Evolutionary conservation across 1,140 invertebrate species (phyloP), one percentile per base, ranked within the genome.

Genomic region (Brachionus asplanchnoidis): DNA sequence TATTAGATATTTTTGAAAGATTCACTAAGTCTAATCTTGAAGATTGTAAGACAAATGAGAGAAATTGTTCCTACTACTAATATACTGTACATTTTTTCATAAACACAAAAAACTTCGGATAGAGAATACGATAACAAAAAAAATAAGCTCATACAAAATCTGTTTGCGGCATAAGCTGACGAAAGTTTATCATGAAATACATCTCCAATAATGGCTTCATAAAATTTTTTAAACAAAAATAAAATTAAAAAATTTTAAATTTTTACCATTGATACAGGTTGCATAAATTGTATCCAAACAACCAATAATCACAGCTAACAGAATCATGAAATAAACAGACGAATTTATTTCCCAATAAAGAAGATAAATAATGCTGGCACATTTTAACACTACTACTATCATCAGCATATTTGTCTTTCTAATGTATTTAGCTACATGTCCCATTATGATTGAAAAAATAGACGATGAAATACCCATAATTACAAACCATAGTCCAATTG

Each of bases 101-200:
- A 42, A 75, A 46, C 70, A 75, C 70, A 75, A 8, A 75, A 75
- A 44, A 75, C 32, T 75, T 44, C 70, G 17, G 70, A 75, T 11
- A 23, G 40, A 23, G 70, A 36, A 75, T 17, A 75, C 1, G 70
- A 12, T 44, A 42, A 20, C 32, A 75, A 44, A 75, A 75, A 75
- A 44, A 75, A 75, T n/a, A 75, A 40, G 44, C 70, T 75, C 40
- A 44, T 75, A 44, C 70, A 42, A 75, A 75, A 75, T 17, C 70
- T 1, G 20, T 75, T 75, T n/a, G 70, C 70, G 17, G 70, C 32
- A 75, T 42, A 75, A 4, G 70, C 70, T 14, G 70, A 23, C 3
- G 40, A 75, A 42, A 42, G 36, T 44, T 75, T 40, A 9, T 40
- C 40, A 42, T 40, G 70, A 75, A 42, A 75, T n/a, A 75, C 32